Base-by-base conservation (phyloP, 2,797 vertebrate species). In the Xenopus petersii region DNA sequence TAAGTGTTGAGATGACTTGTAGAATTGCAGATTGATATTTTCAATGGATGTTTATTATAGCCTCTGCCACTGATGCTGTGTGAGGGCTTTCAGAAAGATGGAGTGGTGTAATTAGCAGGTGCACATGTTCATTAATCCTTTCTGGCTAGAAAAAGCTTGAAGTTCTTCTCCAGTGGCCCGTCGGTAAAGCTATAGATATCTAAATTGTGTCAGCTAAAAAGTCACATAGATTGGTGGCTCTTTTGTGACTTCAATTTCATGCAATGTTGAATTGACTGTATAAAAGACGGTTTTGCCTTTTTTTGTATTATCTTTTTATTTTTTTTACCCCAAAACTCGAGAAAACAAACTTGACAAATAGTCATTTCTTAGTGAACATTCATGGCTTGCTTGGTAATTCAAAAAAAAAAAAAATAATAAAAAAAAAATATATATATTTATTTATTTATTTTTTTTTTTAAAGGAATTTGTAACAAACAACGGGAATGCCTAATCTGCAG, bases 161-260 rank as follows among this genome's bases (percentile, higher is more conserved):
- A 85, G 86, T 90, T 91, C 88, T 90, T 91, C 86, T 91, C 85
- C 87, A 90, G 84, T 89, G 87, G 88, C 87, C 89, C 86, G 87
- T 91, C 89, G 86, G 74, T 90, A 91, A 90, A 90, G 87, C 88
- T 92, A 91, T 92, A 91, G 91, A 91, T 92, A 92, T 88, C 90
- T 88, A 89, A 92, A 93, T 89, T 92, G 88, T 91, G 90, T 91
- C 87, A 89, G 86, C 86, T 87, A 89, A 89, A 86, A 89, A 91
- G 85, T 91, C 87, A 83, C 83, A 88, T 81, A 86, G 87, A 90
- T 89, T 87, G 85, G 88, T 91, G 82, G 83, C 86, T 89, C 83
- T 88, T 92, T 89, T 90, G 88, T 87, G 82, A 88, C 88, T 89
- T 90, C 89, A 91, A 89, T 93, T 92, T 91, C 91, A 91, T 91